Percentiles rank a stretch among this genome's conserved stretches.
Evolutionary conservation across 1,140 invertebrate species (phyloP).

Genomic region (Sarcophaga bullata): DNA sequence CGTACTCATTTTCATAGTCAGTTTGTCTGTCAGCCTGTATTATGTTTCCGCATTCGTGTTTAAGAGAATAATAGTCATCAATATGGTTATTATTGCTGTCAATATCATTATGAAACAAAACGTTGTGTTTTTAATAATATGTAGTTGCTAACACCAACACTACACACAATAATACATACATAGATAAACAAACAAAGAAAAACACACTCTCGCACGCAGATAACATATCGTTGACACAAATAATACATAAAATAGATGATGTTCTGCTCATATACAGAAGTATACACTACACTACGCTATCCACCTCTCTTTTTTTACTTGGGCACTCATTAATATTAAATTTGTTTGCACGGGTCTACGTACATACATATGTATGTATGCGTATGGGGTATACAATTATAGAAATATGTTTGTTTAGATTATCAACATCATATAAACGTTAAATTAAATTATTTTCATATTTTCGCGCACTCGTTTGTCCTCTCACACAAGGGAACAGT

Average conservation of each 20-base stretch:
- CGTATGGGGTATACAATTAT: not conserved
- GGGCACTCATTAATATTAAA: too few relatives aligned
- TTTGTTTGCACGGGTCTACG: not conserved
- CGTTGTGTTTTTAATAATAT: constrained; percentile 31
- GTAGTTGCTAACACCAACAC: constrained; percentile 27
- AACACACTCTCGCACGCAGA: too few relatives aligned
- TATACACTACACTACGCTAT: not conserved
- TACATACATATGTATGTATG: not conserved
- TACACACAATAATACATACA: not conserved
- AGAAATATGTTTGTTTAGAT: not conserved
- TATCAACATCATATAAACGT: not conserved
- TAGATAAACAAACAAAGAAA: too few relatives aligned
- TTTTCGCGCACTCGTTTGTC: not conserved
- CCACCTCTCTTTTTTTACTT: too few relatives aligned
- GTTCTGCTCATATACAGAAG: not conserved
- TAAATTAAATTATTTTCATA: not conserved
- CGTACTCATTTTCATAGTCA: too few relatives aligned
- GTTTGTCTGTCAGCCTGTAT: too few relatives aligned
- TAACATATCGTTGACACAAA: constrained; percentile 32
- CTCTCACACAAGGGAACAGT: too few relatives aligned
- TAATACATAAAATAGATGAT: constrained; percentile 34
- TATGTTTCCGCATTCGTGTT: too few relatives aligned
- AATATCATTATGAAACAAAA: constrained; percentile 37
- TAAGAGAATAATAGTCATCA: constrained; percentile 23
- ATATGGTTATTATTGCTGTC: constrained; percentile 38